phyloP scores from a whole-genome alignment of 2,113 vertebrate genomes.

The Panthera leo region DNA sequence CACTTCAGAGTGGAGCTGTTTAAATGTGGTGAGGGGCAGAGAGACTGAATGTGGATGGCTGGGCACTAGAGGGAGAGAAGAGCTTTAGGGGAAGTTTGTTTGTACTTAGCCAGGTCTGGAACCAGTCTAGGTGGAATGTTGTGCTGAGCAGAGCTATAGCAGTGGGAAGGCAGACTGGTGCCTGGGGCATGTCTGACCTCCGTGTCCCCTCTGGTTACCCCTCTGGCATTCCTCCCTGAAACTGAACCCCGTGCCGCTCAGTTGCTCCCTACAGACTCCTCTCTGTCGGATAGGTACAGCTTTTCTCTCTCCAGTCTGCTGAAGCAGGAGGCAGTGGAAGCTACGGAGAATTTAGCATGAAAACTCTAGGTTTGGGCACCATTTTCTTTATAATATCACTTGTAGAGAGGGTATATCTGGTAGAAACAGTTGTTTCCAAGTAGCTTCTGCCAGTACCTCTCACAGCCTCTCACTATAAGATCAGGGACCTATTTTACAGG shows the following conservation, averaged over 20 bases:
- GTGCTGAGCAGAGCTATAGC: background rate
- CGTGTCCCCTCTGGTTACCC: background rate
- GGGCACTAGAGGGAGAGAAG: background rate
- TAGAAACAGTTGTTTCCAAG: background rate
- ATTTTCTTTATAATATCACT: background rate
- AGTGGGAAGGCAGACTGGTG: background rate
- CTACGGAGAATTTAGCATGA: background rate
- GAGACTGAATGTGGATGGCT: background rate
- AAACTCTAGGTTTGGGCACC: background rate
- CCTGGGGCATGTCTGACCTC: background rate
- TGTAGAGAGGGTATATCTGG: background rate
- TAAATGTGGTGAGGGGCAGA: background rate
- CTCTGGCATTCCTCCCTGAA: background rate
- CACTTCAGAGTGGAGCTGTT: background rate
- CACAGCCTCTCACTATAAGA: background rate
- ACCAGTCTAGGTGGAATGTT: background rate
- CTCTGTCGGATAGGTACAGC: background rate
- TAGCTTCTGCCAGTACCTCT: background rate
- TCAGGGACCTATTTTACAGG: background rate
- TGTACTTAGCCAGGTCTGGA: background rate
- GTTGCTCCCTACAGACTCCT: constrained; percentile 19
- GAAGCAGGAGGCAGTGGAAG: background rate
- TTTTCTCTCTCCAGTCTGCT: constrained; percentile 29
- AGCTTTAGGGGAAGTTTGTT: background rate
- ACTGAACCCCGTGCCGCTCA: background rate